phyloP scores from a whole-genome alignment of 1,140 invertebrate genomes.

The Contarinia nasturtii region DNA sequence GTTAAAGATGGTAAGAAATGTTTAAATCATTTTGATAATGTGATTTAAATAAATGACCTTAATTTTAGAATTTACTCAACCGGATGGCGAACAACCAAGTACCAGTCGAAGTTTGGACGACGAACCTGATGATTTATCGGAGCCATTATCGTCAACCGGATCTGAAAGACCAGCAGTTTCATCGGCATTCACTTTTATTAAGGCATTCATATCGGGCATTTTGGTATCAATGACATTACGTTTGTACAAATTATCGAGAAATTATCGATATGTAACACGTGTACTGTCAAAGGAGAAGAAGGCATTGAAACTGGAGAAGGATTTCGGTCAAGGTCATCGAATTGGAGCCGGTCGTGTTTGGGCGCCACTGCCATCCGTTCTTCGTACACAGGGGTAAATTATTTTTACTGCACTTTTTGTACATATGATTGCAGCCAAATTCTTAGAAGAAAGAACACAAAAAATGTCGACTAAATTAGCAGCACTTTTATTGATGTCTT shows the following conservation, averaged over 20 bases:
- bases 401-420: neutral
- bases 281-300: constrained; percentile 62
- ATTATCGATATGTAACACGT: constrained; percentile 82
- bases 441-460: too few species aligned
- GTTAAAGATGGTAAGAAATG: neutral
- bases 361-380: constrained; percentile 1
- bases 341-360: constrained; percentile 2
- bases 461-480: too few species aligned
- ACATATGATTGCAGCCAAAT: too few species aligned
- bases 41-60: neutral
- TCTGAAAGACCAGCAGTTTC: neutral
- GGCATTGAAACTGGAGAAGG: constrained; percentile 40
- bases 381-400: neutral
- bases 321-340: constrained; percentile 1
- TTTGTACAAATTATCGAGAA: constrained; percentile 72
- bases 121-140: neutral
- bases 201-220: constrained; percentile 29
- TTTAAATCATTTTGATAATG: neutral
- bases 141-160: neutral
- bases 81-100: constrained; percentile 2
- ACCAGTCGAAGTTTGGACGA: constrained; percentile 4
- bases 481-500: too few species aligned
- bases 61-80: neutral
- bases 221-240: constrained; percentile 74
- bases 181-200: neutral